phyloP scores from a whole-genome alignment of 2,797 vertebrate genomes.

The Esox masquinongy region DNA sequence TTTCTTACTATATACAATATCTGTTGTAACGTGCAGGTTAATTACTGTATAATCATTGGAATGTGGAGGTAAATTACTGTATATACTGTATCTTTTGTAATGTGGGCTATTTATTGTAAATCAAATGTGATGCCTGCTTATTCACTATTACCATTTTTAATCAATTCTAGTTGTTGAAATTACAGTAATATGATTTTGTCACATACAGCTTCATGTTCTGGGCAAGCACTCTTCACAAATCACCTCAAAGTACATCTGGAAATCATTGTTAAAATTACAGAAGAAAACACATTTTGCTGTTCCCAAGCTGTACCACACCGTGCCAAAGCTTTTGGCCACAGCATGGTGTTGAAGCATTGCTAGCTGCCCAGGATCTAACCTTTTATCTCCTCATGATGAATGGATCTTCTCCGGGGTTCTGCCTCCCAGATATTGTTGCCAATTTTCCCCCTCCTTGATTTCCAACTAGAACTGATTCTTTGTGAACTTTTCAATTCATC shows the following conservation, averaged over 20 bases:
- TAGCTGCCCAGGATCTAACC: conserved; percentile 42
- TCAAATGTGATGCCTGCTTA: too few species aligned
- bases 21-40: too few species aligned
- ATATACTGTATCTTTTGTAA: too few species aligned
- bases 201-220: not conserved
- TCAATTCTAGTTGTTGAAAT: not conserved
- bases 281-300: conserved; percentile 16
- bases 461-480: conserved; percentile 68
- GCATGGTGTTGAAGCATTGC: conserved; percentile 10
- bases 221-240: conserved; percentile 5
- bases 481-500: conserved; percentile 74
- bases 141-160: too few species aligned
- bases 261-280: conserved; percentile 21
- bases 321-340: not conserved
- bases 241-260: conserved; percentile 29
- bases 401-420: conserved; percentile 57
- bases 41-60: too few species aligned
- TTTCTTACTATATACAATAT: too few species aligned
- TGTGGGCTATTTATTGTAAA: too few species aligned
- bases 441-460: conserved; percentile 74
- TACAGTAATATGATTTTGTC: not conserved
- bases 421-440: conserved; percentile 66
- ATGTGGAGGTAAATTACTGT: too few species aligned
- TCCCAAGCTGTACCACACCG: conserved; percentile 9
- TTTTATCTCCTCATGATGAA: conserved; percentile 73